Evolutionary conservation across 2,888 invertebrate genomes (phyloP), one percentile per base, ranked within the genome.

Genomic region (Bugulina stolonifera): DNA sequence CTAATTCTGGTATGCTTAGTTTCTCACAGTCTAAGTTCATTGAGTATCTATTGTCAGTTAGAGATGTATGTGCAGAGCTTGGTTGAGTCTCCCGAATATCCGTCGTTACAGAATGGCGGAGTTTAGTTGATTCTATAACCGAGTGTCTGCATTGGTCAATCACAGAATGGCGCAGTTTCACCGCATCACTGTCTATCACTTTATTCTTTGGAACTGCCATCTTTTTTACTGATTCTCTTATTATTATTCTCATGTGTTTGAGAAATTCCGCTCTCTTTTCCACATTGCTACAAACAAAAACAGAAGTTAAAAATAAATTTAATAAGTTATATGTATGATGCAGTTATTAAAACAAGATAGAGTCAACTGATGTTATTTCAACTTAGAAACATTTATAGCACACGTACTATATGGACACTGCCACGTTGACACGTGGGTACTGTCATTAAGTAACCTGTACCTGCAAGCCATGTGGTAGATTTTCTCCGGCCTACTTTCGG

Each of bases 181-280:
- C 43, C 23, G 57, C 5, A 2, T 64, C 64, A 10, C 5, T 32
- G 18, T 64, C 64, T 25, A 14, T 14, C 32, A 32, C 32, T n/a
- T 64, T 64, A 29, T 18, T 10, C 69, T 90, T 89, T 73, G 95
- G 95, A 85, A 96, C 91, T 80, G 93, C 92, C 96, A 97, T 96
- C 86, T 94, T 95, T 79, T 95, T 89, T 64, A 97, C 96, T 74
- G 94, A 94, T 86, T 97, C 96, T 76, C 96, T 90, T 80, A 97
- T 97, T 77, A 96, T 96, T 86, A 96, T 96, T 73, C 97, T 89
- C 80, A 97, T 96, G 73, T 95, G 96, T 87, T 94, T 94, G 81
- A 97, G 88, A 89, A 97, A 97, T 77, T 95, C 95, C 86, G 95
- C 94, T 78, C 96, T 91, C 86, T 96, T 96, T 85, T 96, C 96